A percentile compares a stretch with the other conserved stretches of the same genome.
These are phyloP conservation scores for Miltochrista miniata DNA, from an alignment of 2,888 invertebrate genomes.

Conservation along the genomic window DNA sequence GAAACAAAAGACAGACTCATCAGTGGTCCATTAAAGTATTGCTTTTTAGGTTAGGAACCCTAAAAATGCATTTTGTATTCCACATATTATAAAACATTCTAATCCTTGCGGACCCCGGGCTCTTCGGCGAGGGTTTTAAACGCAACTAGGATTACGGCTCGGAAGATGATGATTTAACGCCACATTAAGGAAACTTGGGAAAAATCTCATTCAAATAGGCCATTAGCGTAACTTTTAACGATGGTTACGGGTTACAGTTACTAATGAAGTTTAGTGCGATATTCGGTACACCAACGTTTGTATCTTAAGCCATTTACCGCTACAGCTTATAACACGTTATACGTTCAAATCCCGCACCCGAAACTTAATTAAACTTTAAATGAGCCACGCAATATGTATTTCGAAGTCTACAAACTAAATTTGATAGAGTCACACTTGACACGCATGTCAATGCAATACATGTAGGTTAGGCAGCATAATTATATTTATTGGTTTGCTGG, in stretches of 20 bases:
- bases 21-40: too few species aligned
- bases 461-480: too few species aligned
- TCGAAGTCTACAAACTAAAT: constrained; percentile 24
- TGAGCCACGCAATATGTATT: constrained; percentile 59
- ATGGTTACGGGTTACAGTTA: constrained; percentile 32
- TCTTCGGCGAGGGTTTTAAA: too few species aligned
- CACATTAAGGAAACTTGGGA: constrained; percentile 29
- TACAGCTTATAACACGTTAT: constrained; percentile 33
- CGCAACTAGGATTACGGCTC: too few species aligned
- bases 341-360: constrained; percentile 56
- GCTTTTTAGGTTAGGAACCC: too few species aligned
- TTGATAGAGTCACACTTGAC: background rate
- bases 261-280: constrained; percentile 47
- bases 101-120: too few species aligned
- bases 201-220: constrained; percentile 41
- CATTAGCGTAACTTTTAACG: constrained; percentile 45
- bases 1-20: too few species aligned
- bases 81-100: background rate
- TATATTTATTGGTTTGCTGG: too few species aligned
- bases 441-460: background rate
- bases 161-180: constrained; percentile 27
- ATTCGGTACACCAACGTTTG: constrained; percentile 47
- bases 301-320: constrained; percentile 31
- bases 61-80: too few species aligned
- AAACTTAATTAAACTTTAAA: constrained; percentile 79